These are phyloP conservation scores for Podarcis cretensis DNA, from an alignment of 2,113 vertebrate species.

Conservation along the genomic window DNA sequence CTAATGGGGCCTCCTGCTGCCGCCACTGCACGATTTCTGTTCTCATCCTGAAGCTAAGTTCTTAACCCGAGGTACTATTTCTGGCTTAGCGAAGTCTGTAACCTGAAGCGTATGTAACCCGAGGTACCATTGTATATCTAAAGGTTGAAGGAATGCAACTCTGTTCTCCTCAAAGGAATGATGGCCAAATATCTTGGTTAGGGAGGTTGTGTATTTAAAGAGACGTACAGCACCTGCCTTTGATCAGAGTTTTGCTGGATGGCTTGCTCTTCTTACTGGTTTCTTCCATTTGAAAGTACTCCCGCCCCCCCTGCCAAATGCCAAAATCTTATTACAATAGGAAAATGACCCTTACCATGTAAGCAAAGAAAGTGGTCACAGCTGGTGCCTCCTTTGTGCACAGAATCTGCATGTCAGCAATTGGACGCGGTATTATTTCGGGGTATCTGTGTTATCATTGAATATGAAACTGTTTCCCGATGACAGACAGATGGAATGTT, in stretches of 20 bases:
- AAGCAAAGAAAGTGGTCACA: constrained; percentile 65
- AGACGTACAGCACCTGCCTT: neutral
- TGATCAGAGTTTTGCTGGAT: constrained; percentile 42
- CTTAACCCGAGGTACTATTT: no score
- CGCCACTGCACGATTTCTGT: no score
- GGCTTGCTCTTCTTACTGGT: constrained; percentile 1
- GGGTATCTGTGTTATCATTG: constrained; percentile 80
- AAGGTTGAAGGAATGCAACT: neutral
- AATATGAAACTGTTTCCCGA: constrained; percentile 78
- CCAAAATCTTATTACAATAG: constrained; percentile 40
- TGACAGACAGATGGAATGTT: constrained; percentile 83
- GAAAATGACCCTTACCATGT: constrained; percentile 56
- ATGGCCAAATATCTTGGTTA: neutral
- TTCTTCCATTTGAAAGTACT: constrained; percentile 19
- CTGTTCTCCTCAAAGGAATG: neutral
- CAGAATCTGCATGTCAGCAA: constrained; percentile 78
- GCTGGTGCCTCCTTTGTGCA: constrained; percentile 72
- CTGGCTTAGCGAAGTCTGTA: no score
- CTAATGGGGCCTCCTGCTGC: no score
- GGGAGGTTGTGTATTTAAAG: neutral
- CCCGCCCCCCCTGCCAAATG: neutral
- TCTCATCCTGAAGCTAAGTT: no score
- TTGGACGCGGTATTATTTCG: constrained; percentile 74
- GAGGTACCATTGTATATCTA: neutral
- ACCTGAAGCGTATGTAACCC: no score